A percentile compares a stretch with the other conserved stretches of the same genome.
Evolutionary conservation across 2,888 invertebrate species (phyloP).

Genomic region (Muscina levida): DNA sequence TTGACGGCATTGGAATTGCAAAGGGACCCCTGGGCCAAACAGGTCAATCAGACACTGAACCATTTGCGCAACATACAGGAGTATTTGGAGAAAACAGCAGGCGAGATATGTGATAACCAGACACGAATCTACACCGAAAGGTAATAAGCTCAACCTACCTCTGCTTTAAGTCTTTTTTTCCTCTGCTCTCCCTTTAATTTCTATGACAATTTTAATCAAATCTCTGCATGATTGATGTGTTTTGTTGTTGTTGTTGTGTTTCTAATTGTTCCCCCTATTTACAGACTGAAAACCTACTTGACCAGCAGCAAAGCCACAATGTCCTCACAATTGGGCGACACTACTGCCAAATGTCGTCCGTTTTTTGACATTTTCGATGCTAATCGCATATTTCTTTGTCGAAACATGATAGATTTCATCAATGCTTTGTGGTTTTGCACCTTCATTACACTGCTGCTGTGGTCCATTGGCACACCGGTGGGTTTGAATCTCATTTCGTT

Average conservation of each 20-base stretch:
- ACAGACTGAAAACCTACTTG: slow-evolving; percentile 84
- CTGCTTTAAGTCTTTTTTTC: background rate
- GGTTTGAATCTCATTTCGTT: slow-evolving; percentile 82
- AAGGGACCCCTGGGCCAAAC: slow-evolving; percentile 85
- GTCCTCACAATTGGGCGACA: slow-evolving; percentile 82
- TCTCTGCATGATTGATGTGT: background rate
- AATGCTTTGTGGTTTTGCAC: slow-evolving; percentile 87
- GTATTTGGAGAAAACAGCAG: slow-evolving; percentile 87
- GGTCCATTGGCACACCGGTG: slow-evolving; percentile 84
- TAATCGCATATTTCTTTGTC: slow-evolving; percentile 81
- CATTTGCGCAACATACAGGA: slow-evolving; percentile 89
- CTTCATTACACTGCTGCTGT: slow-evolving; percentile 81
- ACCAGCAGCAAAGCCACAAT: slow-evolving; percentile 86
- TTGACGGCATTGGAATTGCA: slow-evolving; percentile 88
- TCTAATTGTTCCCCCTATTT: no score
- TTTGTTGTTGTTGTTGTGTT: slow-evolving; percentile 9
- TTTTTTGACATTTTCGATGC: slow-evolving; percentile 86
- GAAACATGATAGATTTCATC: slow-evolving; percentile 78
- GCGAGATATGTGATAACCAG: slow-evolving; percentile 86
- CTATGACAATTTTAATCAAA: background rate
- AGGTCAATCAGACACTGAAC: slow-evolving; percentile 86
- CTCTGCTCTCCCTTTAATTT: no score
- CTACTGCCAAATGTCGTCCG: slow-evolving; percentile 86
- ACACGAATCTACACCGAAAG: slow-evolving; percentile 78
- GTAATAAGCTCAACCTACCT: slow-evolving; percentile 60